Evolutionary conservation across 2,888 invertebrate species (phyloP), one percentile per base, ranked within the genome.

Genomic region (Cephus rjabovi): DNA sequence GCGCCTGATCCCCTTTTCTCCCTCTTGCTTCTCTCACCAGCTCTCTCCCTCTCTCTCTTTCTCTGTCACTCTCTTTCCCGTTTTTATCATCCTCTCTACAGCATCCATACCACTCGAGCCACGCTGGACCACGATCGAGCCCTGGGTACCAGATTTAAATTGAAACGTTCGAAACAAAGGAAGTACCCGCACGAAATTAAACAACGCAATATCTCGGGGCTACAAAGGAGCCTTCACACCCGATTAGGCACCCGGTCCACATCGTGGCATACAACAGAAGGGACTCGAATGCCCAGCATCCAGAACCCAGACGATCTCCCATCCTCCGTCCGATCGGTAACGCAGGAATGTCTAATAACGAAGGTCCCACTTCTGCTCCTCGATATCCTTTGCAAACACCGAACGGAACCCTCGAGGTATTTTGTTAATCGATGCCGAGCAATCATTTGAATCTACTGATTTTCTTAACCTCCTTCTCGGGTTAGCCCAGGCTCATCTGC

Each of bases 111-210:
- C 69, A 69, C 56, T 75, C 71, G 40, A 12, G 35, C 69, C 78
- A 35, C 76, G 33, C 31, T 69, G 23, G 71, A 73, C 33, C 35
- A 11, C 76, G 76, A 77, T 75, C 73, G 78, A 30, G 69, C 31
- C 35, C 83, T 80, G 77, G 81, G 79, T 81, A 75, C 80, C 83
- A 87, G 87, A 90, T 90, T 90, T 88, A 90, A 90, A 90, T 90
- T 90, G 90, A 90, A 90, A 88, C 88, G 87, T 90, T 87, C 85
- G 89, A 89, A 90, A 90, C 90, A 90, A 90, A 90, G 90, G 90
- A 85, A 84, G 83, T 84, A 84, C 82, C 84, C 83, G 83, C 81
- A 69, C 87, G 89, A 89, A 90, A 90, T 90, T 90, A 90, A 90
- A 90, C 90, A 90, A 88, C 85, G 89, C 89, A 90, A 90, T 90